Evolutionary conservation across 2,113 vertebrate species (phyloP).

Genomic region (Galemys pyrenaicus): DNA sequence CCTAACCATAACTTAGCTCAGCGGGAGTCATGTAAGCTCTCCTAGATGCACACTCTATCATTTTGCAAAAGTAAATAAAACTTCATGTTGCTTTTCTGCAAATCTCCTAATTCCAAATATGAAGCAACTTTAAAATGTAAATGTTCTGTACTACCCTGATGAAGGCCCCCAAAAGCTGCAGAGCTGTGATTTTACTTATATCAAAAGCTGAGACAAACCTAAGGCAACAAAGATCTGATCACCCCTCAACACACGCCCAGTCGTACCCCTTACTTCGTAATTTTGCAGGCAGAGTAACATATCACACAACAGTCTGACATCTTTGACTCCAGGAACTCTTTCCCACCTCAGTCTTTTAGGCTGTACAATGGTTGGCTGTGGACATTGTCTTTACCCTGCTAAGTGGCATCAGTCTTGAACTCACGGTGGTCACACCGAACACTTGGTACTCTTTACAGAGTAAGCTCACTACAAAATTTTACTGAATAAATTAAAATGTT

Average conservation of each 20-base stretch:
- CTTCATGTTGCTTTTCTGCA: background rate
- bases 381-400: background rate
- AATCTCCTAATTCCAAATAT: background rate
- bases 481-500: background rate
- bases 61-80: conserved; percentile 9
- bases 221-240: background rate
- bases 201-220: background rate
- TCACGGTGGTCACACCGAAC: background rate
- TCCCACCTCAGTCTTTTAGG: background rate
- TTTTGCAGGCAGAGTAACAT: background rate
- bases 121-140: background rate
- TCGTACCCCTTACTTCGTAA: background rate
- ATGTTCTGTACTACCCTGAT: background rate
- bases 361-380: background rate
- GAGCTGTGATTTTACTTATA: background rate
- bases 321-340: background rate
- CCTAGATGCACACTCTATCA: background rate
- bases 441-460: background rate
- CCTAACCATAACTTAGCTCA: background rate
- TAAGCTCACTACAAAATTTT: background rate
- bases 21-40: background rate
- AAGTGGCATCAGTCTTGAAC: background rate
- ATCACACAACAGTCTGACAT: background rate
- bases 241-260: background rate
- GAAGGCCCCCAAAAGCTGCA: background rate